A percentile compares a stretch with the other conserved stretches of the same genome.
Evolutionary conservation across 2,113 vertebrate species (phyloP).

Genomic region (Crotalus helleri): DNA sequence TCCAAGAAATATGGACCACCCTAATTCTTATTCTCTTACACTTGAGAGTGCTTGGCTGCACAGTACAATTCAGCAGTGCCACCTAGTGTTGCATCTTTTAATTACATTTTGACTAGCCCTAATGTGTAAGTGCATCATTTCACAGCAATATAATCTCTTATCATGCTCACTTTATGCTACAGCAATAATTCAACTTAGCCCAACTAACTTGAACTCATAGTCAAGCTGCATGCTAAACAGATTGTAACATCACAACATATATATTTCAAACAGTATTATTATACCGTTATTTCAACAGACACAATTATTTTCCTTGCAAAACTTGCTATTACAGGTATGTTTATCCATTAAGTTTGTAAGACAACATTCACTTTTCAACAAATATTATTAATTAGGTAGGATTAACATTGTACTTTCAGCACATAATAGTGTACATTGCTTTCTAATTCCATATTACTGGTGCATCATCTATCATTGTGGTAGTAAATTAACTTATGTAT

Average conservation of each 20-base stretch:
- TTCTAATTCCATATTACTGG: not conserved
- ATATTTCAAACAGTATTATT: not conserved
- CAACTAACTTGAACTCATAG: not conserved
- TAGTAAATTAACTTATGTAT: not conserved
- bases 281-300: not conserved
- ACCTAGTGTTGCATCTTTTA: not conserved
- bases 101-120: not conserved
- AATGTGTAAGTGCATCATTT: not conserved
- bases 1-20: not conserved
- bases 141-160: not conserved
- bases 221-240: not conserved
- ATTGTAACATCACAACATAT: not conserved
- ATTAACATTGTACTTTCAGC: not conserved
- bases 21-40: not conserved
- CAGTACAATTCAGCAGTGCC: slow-evolving; percentile 14
- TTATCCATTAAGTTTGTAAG: not conserved
- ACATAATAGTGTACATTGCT: not conserved
- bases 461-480: not conserved
- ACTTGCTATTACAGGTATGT: not conserved
- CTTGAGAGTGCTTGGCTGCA: not conserved
- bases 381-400: not conserved
- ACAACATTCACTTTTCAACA: not conserved
- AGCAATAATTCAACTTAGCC: not conserved
- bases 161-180: not conserved
- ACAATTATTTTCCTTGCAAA: not conserved